Conservation (phyloP, 2,113 vertebrate genomes). For the Barbus barbus region DNA sequence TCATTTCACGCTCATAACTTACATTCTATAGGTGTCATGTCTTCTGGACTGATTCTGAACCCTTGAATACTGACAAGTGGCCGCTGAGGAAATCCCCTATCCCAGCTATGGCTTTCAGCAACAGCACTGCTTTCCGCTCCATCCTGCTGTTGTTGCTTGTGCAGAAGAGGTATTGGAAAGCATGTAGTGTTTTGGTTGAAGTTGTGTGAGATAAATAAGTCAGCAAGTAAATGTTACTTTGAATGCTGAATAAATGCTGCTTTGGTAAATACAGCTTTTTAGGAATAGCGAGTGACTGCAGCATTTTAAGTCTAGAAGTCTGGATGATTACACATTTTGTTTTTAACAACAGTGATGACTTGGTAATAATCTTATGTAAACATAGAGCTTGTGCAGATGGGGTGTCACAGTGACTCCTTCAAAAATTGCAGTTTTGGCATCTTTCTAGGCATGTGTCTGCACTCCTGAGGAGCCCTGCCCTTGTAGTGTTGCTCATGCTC, state of each 20-base stretch:
- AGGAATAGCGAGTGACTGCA: neutral
- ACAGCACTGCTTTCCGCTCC: neutral
- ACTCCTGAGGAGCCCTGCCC: constrained; percentile 44
- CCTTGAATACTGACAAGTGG: neutral
- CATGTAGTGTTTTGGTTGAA: neutral
- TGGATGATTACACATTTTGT: neutral
- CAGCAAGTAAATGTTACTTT: neutral
- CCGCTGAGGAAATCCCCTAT: constrained; percentile 4
- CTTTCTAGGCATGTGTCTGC: constrained; percentile 34
- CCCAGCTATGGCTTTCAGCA: neutral
- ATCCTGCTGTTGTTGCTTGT: neutral
- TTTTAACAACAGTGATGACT: constrained; percentile 6
- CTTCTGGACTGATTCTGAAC: neutral
- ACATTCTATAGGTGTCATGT: neutral
- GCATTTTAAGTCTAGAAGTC: neutral
- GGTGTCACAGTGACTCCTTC: constrained; percentile 11
- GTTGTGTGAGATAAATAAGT: neutral
- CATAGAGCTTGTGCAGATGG: constrained; percentile 15
- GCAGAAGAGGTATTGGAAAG: neutral
- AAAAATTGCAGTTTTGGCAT: constrained; percentile 40
- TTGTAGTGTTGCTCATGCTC: constrained; percentile 28
- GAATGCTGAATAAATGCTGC: neutral
- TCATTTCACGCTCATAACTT: neutral
- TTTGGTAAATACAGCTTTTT: constrained; percentile 1
- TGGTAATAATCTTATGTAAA: constrained; percentile 24